Conservation (phyloP, 2,888 invertebrate species). For the Troilus luridus region DNA sequence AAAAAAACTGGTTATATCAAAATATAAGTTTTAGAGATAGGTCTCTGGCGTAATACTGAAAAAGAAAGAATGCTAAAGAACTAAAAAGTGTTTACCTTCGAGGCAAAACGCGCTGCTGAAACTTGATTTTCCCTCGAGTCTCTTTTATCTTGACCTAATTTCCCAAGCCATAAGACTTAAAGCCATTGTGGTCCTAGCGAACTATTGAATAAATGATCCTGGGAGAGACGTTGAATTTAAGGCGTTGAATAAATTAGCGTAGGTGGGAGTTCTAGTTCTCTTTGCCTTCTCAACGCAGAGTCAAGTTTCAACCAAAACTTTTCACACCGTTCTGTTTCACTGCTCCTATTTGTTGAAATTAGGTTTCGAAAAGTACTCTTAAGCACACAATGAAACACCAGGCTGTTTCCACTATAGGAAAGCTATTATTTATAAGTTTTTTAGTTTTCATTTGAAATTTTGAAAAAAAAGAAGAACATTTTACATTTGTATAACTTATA, state of each 20-base stretch:
- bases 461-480: too few species aligned
- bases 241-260: constrained; percentile 37
- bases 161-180: neutral
- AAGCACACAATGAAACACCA: neutral
- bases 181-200: neutral
- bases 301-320: constrained; percentile 15
- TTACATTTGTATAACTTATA: too few species aligned
- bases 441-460: too few species aligned
- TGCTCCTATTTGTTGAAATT: neutral
- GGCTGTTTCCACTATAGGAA: too few species aligned
- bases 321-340: neutral
- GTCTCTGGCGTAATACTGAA: too few species aligned
- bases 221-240: neutral
- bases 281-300: neutral
- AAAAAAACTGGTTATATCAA: too few species aligned
- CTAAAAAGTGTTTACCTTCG: neutral
- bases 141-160: neutral
- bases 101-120: neutral
- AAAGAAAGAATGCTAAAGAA: neutral
- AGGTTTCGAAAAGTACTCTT: neutral
- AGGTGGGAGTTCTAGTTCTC: constrained; percentile 32
- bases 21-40: too few species aligned
- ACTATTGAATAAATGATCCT: constrained; percentile 28
- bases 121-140: neutral
- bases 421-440: too few species aligned